phyloP scores from a whole-genome alignment of 1,140 invertebrate species.

The Meloidogyne exigua region DNA sequence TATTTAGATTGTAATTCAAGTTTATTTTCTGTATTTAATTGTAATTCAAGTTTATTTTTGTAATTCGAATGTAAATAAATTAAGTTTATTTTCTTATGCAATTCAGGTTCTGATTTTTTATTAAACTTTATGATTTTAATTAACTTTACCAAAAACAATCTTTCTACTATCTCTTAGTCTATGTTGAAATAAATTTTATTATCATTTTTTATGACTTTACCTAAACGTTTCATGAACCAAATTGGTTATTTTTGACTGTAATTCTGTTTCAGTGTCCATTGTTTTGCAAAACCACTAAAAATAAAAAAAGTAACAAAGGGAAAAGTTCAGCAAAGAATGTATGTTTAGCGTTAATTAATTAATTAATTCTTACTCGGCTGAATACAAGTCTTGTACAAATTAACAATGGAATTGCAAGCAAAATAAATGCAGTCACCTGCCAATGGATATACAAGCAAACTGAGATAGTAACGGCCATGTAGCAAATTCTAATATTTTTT shows the following conservation, averaged over 20 bases:
- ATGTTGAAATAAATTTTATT: neutral
- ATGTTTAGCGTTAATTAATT: neutral
- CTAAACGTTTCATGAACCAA: constrained; percentile 58
- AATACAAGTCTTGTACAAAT: constrained; percentile 54
- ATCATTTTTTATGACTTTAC: neutral
- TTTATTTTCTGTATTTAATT: neutral
- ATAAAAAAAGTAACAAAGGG: neutral
- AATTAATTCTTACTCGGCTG: constrained; percentile 50
- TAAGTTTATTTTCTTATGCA: neutral
- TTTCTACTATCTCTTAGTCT: too few species aligned
- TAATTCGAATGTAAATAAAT: too few species aligned
- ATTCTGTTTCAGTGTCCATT: constrained; percentile 50
- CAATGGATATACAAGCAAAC: constrained; percentile 63
- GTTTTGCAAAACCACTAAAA: constrained; percentile 63
- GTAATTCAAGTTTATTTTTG: neutral
- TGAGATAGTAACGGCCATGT: constrained; percentile 18
- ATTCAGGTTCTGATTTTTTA: too few species aligned
- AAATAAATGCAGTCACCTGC: constrained; percentile 61
- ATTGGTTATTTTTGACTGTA: constrained; percentile 59
- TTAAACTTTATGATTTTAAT: too few species aligned
- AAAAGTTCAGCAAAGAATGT: neutral
- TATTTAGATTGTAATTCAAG: neutral
- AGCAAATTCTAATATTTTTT: neutral
- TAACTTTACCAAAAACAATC: too few species aligned
- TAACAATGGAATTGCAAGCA: constrained; percentile 47